Base-by-base conservation (phyloP, 1,140 invertebrate genomes). In the Philopotamus ludificatus region DNA sequence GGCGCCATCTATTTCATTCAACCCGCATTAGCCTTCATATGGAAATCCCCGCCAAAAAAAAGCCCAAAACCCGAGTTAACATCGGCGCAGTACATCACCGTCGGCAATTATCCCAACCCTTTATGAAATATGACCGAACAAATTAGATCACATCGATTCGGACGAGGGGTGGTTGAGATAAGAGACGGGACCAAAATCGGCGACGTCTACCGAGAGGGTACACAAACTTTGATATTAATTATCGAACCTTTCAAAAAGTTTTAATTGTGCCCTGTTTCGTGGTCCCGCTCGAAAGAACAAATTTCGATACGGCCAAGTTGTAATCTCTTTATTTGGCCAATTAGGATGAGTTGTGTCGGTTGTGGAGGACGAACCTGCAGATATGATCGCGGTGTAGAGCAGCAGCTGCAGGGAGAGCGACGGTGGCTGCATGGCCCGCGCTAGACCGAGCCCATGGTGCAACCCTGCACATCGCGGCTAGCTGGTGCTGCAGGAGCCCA, bases 361-460 rank as follows among this genome's bases (percentile, higher is more conserved):
- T 15, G 18, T 4, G 18, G 7, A 58, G 49, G 28, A 51, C 53
- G 49, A 49, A 68, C 67, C 67, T 68, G 67, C 67, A 51, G 67
- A 65, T 61, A 68, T 68, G 50, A 68, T 59, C 26, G 63, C 39
- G 22, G 67, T 64, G 63, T 47, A 65, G 58, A 68, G 61, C 41
- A 68, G 63, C 39, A 68, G 50, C 51, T 65, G 67, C 51, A 68
- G 53, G 45, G 44, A 54, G 26, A 68, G 59, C 34, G 63, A 63
- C 51, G 63, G 67, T 59, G 55, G 44, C 23, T 64, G 67, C 67
- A 68, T 68, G 57, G 67, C 67, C 60, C 39, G 28, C 15, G 47
- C 26, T n/a, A n/a, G n/a, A 51, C 60, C 45, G 53, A 57, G 66
- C 62, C 61, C 66, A 68, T 68, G 53, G 66, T 62, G 66, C 66